These are phyloP conservation scores for Oxycera nigricornis DNA, from an alignment of 2,888 invertebrate species.

Conservation along the genomic window DNA sequence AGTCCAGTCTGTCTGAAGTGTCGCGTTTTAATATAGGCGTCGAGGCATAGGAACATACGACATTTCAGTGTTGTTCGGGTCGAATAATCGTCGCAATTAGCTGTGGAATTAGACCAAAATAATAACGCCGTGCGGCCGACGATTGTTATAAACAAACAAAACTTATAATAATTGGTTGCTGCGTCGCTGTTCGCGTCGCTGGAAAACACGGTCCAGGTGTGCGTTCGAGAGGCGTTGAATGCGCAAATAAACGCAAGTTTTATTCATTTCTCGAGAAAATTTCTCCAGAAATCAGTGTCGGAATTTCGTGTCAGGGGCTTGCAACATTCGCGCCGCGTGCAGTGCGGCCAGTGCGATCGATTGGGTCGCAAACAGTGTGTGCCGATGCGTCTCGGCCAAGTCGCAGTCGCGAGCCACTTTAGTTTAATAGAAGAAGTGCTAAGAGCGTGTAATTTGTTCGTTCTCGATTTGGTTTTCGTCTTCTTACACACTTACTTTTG, in stretches of 20 bases:
- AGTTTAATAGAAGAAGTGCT: slow-evolving; percentile 12
- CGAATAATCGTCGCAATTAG: background rate
- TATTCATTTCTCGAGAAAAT: slow-evolving; percentile 19
- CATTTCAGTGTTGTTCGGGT: background rate
- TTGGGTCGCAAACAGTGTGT: background rate
- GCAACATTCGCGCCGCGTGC: background rate
- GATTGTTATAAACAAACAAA: slow-evolving; percentile 23
- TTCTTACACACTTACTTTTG: background rate
- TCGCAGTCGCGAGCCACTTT: slow-evolving; percentile 28
- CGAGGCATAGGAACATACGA: too few relatives aligned
- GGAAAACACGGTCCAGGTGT: slow-evolving; percentile 6
- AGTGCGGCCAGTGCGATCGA: background rate
- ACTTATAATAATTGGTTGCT: background rate
- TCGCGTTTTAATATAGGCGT: too few relatives aligned
- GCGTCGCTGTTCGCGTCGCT: background rate
- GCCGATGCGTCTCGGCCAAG: background rate
- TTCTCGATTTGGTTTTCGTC: slow-evolving; percentile 26
- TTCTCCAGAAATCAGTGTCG: slow-evolving; percentile 20
- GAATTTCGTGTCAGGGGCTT: background rate
- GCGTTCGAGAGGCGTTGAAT: background rate
- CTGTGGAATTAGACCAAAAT: slow-evolving; percentile 14
- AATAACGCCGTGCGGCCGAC: slow-evolving; percentile 10
- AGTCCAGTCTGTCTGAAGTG: too few relatives aligned
- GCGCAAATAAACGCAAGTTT: slow-evolving; percentile 6
- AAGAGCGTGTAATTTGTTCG: slow-evolving; percentile 25